Evolutionary conservation across 2,113 vertebrate species (phyloP).

Genomic region (Corapipo altera): DNA sequence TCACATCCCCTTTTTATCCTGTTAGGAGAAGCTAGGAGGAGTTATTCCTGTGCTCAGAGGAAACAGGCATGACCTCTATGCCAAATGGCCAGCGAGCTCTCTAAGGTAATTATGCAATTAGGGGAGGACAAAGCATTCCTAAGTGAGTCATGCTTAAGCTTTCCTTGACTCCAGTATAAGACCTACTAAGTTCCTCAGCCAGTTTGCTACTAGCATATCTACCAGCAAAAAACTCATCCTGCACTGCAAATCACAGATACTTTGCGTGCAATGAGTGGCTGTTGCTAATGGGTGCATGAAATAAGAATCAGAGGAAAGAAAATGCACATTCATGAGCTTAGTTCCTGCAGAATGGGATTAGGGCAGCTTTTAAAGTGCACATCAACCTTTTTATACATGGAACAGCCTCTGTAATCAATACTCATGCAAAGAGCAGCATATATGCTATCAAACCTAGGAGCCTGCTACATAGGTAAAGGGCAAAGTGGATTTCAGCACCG

Average conservation of each 20-base stretch:
- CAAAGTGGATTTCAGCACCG: neutral
- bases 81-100: slow-evolving; percentile 50
- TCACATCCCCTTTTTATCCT: slow-evolving; percentile 5
- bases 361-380: neutral
- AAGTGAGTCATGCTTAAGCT: slow-evolving; percentile 42
- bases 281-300: neutral
- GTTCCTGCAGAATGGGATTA: neutral
- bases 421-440: neutral
- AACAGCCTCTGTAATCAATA: neutral
- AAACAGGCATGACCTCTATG: slow-evolving; percentile 43
- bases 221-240: neutral
- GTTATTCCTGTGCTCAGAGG: slow-evolving; percentile 20
- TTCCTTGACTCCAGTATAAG: neutral
- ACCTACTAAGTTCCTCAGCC: neutral
- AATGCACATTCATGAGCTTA: neutral
- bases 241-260: neutral
- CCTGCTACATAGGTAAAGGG: neutral
- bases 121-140: slow-evolving; percentile 60
- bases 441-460: neutral
- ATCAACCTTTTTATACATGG: neutral
- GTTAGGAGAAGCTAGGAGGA: neutral
- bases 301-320: neutral
- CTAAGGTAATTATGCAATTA: slow-evolving; percentile 57
- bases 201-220: neutral
- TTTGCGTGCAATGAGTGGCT: neutral